Evolutionary conservation across 2,113 vertebrate genomes (phyloP).

Genomic region (Otus sunia): DNA sequence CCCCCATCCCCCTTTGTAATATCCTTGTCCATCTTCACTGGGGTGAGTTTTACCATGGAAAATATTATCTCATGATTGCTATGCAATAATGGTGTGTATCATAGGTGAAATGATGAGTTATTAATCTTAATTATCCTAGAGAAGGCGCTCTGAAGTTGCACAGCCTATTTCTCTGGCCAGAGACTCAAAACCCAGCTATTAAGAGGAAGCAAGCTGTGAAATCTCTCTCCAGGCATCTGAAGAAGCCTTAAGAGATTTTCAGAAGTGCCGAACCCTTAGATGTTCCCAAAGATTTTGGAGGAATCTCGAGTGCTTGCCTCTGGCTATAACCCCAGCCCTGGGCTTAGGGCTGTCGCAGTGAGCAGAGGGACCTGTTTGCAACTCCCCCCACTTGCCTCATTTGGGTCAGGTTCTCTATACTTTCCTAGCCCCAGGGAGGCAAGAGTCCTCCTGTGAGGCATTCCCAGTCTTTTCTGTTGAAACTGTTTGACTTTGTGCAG

Average conservation of each 20-base stretch:
- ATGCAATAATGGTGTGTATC: rapidly evolving
- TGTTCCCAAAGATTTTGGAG: constrained; percentile 54
- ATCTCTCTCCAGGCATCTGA: constrained; percentile 44
- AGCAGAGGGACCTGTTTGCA: constrained; percentile 60
- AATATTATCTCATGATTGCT: neutral
- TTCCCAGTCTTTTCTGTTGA: constrained; percentile 35
- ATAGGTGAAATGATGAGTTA: neutral
- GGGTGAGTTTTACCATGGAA: neutral
- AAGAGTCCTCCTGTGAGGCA: neutral
- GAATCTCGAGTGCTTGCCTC: constrained; percentile 52
- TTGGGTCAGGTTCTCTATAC: constrained; percentile 22
- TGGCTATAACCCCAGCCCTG: constrained; percentile 33
- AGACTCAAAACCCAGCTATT: neutral
- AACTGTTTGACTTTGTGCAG: neutral
- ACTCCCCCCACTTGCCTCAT: constrained; percentile 23
- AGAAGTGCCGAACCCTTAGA: constrained; percentile 52
- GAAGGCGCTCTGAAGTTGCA: neutral
- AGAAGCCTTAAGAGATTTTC: constrained; percentile 40
- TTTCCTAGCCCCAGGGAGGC: constrained; percentile 47
- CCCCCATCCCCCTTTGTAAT: rapidly evolving
- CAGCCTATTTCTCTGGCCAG: neutral
- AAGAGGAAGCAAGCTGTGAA: constrained; percentile 21
- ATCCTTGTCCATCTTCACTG: neutral
- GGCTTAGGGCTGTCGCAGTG: constrained; percentile 3
- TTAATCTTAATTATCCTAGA: neutral